phyloP scores from a whole-genome alignment of 2,888 invertebrate species.

The Masnerella sp. region DNA sequence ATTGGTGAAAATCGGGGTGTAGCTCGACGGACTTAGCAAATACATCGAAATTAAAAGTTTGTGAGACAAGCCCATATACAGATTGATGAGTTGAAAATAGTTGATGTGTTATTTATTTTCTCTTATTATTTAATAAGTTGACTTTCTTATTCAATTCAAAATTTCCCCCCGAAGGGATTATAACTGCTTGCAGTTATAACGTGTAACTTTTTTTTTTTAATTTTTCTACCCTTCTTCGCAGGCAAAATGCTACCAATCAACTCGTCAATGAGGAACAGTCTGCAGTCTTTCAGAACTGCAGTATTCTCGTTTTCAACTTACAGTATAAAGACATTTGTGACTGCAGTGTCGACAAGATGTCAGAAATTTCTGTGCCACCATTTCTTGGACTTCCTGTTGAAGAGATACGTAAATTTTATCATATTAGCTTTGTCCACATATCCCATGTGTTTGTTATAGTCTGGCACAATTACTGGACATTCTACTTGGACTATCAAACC shows the following conservation, averaged over 20 bases:
- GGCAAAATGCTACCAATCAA: constrained; percentile 27
- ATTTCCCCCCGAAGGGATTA: too few relatives aligned
- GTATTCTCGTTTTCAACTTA: constrained; percentile 23
- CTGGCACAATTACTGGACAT: constrained; percentile 62
- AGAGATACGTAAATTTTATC: constrained; percentile 28
- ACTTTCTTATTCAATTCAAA: too few relatives aligned
- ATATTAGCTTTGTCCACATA: constrained; percentile 47
- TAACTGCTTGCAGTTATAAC: too few relatives aligned
- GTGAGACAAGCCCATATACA: too few relatives aligned
- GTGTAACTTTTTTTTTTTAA: too few relatives aligned
- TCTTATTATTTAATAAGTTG: too few relatives aligned
- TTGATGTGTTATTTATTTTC: too few relatives aligned
- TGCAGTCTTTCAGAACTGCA: constrained; percentile 14
- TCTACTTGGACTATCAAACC: constrained; percentile 56
- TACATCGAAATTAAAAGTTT: too few relatives aligned
- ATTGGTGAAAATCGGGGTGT: too few relatives aligned
- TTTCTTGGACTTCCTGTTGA: constrained; percentile 37
- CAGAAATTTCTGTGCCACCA: constrained; percentile 52
- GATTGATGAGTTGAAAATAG: too few relatives aligned
- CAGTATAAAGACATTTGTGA: constrained; percentile 33
- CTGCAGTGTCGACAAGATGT: constrained; percentile 34
- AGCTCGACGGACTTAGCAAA: too few relatives aligned
- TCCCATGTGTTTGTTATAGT: constrained; percentile 68
- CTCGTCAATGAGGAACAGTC: constrained; percentile 33
- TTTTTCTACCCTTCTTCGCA: constrained; percentile 26